Evolutionary conservation across 2,797 vertebrate species (phyloP), one percentile per base, ranked within the genome.

Genomic region (Remorina albescens): DNA sequence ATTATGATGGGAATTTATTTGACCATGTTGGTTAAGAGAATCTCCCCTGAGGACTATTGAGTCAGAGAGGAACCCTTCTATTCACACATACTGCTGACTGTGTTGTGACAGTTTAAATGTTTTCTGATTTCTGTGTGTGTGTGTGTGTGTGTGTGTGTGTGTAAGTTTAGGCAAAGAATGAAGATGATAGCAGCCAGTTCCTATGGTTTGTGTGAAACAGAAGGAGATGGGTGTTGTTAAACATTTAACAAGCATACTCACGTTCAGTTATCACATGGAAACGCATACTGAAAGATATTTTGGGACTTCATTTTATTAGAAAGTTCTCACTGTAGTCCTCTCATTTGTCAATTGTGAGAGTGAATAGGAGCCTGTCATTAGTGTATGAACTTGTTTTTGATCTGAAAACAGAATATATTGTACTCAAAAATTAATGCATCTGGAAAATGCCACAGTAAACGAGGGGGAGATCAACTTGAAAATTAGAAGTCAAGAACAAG

Each of bases 41-140:
- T 37, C n/a, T 54, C 63, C 58, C 32, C 54, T 63, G 63, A 68
- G 78, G 67, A 58, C 30, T 68, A 44, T 41, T 18, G 19, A 55
- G 71, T 84, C 67, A 61, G 53, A 34, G 54, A 71, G 69, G 67
- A 60, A 46, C 42, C 60, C 53, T 63, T 65, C 61, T 30, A 57
- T 83, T 89, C 84, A 67, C 49, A 78, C 23, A 36, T 60, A 28
- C 51, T 83, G 73, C 85, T 81, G 70, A 75, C 72, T 74, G 57
- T 80, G 53, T 82, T 88, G 58, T 88, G 87, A 86, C 83, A 80
- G 59, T 81, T 84, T 76, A 87, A 87, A 68, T 85, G 89, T 59
- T 71, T 50, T 67, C 56, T 67, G 73, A 67, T 85, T 63, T 71
- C 71, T 72, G 67, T 63, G 30, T 60, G 50, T 39, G 42, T 25